These are phyloP conservation scores for Cephalopachus bancanus DNA, from an alignment of 2,797 vertebrate genomes.

Conservation along the genomic window DNA sequence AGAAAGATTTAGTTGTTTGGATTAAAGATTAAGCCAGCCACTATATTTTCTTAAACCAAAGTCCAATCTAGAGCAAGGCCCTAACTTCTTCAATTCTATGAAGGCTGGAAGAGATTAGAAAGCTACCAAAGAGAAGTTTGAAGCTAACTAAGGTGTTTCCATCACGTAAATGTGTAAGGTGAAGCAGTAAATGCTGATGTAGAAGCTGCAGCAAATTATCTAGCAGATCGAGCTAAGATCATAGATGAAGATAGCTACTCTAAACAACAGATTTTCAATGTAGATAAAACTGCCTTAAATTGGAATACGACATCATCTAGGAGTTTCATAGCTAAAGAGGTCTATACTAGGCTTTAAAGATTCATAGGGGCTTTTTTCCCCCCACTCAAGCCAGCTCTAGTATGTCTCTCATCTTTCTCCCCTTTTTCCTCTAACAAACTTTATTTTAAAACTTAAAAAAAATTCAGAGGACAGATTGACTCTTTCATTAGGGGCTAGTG, in stretches of 20 bases:
- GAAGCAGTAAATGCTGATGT: background rate
- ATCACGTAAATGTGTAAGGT: background rate
- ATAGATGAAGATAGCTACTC: background rate
- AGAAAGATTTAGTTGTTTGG: background rate
- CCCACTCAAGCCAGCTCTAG: no score
- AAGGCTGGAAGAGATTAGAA: background rate
- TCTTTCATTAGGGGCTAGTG: background rate
- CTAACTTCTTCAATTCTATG: background rate
- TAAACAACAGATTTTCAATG: background rate
- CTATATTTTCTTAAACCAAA: background rate
- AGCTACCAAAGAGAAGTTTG: background rate
- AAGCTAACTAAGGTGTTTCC: background rate
- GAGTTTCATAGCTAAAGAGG: background rate
- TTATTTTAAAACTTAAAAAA: background rate
- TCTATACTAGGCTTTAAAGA: background rate
- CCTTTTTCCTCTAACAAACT: no score
- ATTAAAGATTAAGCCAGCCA: background rate
- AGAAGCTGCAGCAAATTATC: background rate
- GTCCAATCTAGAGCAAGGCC: background rate
- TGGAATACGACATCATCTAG: background rate
- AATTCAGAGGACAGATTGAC: background rate
- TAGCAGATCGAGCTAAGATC: background rate
- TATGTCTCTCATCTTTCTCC: no score
- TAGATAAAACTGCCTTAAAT: background rate
- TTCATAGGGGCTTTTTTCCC: background rate